A percentile compares a stretch with the other conserved stretches of the same genome.
Evolutionary conservation across 2,113 vertebrate species (phyloP).

Genomic region (Centropus bengalensis): DNA sequence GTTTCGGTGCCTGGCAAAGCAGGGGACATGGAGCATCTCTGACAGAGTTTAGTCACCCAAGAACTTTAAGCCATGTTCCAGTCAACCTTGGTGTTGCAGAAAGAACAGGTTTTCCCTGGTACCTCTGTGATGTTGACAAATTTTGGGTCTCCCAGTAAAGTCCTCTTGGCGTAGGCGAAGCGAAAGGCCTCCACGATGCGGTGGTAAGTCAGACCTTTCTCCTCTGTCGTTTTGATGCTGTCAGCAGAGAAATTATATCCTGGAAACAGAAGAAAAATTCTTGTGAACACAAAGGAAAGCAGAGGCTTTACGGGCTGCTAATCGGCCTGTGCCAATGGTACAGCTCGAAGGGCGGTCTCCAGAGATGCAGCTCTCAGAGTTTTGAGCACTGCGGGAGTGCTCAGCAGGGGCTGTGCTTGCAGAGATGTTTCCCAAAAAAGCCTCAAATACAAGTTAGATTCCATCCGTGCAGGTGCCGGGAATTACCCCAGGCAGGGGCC

Average conservation of each 20-base stretch:
- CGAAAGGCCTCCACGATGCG: constrained; percentile 92
- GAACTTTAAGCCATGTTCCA: not conserved
- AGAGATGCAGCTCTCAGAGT: not conserved
- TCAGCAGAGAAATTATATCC: constrained; percentile 85
- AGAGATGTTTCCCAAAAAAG: not conserved
- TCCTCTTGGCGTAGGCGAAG: constrained; percentile 93
- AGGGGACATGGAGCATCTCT: not conserved
- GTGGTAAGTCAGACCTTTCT: constrained; percentile 89
- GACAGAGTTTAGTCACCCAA: not conserved
- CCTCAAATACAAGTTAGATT: not conserved
- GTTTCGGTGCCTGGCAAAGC: not conserved
- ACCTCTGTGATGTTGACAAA: constrained; percentile 87
- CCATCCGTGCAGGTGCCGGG: not conserved
- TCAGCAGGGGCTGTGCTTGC: not conserved
- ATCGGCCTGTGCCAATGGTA: not conserved
- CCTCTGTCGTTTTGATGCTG: constrained; percentile 76
- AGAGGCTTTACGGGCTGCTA: not conserved
- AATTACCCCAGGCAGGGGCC: not conserved
- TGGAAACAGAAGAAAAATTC: constrained; percentile 49
- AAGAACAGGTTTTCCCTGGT: constrained; percentile 50
- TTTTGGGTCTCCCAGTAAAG: constrained; percentile 84
- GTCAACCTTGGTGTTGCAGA: not conserved
- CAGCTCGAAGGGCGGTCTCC: not conserved
- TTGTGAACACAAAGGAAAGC: not conserved
- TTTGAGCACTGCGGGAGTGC: not conserved